Base-by-base conservation (phyloP, 92 coral and sea anemone genomes). In the Anthopleura xanthogrammica region DNA sequence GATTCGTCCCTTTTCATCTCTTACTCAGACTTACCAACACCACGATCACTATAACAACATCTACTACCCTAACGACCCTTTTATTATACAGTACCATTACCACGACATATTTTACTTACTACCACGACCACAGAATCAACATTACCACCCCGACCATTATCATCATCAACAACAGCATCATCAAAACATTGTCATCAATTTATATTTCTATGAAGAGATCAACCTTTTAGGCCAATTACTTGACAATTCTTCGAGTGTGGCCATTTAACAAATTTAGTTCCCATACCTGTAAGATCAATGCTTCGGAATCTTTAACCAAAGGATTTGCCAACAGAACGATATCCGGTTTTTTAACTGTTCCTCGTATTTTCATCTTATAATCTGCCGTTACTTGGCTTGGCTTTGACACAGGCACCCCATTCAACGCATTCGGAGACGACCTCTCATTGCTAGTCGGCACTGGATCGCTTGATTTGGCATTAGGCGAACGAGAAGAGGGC, bases 291-390 rank as follows among this genome's bases (percentile, higher is more conserved):
- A 94, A 86, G 58, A 97, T 89, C 73, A 97, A 88, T 24, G 98
- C 99, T 56, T 95, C 94, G 16, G 95, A 89, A n/a, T 94, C 91
- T 86, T 78, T 87, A 41, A 65, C 87, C 60, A 93, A 81, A 22
- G 98, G 98, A 57, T 94, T 97, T 0, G 95, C 97, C 79, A 97
- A 86, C 60, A 97, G 83, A 29, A 97, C 92, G 70, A 97, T 94
- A 71, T 97, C 97, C 41, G 97, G 93, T 39, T 97, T 88, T 42
- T 94, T 92, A 12, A 97, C 88, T 7, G 88, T 80, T 12, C 98
- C 98, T 60, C 92, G 95, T 56, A 89, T 97, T 74, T 87, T 81
- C 64, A 97, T 85, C 52, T 89, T 88, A 71, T 89, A 86, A 52
- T 74, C 60, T 4, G 71, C 75, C 0, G 84, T 54, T 9, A 64